Evolutionary conservation across 2,113 vertebrate species (phyloP).

Genomic region (Megaceryle torquata): DNA sequence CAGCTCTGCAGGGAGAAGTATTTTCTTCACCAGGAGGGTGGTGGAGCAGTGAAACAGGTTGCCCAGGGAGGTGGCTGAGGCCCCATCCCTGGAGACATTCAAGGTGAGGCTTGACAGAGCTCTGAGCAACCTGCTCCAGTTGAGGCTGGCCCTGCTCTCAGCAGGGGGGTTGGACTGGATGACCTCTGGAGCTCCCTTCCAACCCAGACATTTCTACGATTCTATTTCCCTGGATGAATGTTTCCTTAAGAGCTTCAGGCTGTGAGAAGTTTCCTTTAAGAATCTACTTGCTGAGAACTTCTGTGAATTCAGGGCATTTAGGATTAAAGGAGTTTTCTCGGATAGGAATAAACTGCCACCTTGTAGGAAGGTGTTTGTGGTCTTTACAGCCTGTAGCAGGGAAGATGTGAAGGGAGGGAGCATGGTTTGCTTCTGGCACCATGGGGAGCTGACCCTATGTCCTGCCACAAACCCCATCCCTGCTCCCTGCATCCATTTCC

Average conservation of each 20-base stretch:
- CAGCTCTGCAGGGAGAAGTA: not conserved
- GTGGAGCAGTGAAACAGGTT: no score
- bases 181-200: no score
- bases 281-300: not conserved
- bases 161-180: no score
- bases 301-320: not conserved
- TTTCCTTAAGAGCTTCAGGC: not conserved
- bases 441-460: not conserved
- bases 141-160: no score
- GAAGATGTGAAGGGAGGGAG: not conserved
- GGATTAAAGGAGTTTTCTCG: not conserved
- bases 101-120: no score
- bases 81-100: no score
- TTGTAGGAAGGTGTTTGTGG: not conserved
- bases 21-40: no score
- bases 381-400: not conserved
- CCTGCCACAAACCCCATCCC: not conserved
- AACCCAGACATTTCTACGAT: no score
- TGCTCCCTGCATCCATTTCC: not conserved
- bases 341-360: not conserved
- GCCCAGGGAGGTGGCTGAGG: no score
- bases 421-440: fast-evolving
- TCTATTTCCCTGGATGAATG: not conserved
- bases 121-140: no score
- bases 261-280: not conserved